Conservation (phyloP, 2,888 invertebrate genomes). For the Diaphora mendica region DNA sequence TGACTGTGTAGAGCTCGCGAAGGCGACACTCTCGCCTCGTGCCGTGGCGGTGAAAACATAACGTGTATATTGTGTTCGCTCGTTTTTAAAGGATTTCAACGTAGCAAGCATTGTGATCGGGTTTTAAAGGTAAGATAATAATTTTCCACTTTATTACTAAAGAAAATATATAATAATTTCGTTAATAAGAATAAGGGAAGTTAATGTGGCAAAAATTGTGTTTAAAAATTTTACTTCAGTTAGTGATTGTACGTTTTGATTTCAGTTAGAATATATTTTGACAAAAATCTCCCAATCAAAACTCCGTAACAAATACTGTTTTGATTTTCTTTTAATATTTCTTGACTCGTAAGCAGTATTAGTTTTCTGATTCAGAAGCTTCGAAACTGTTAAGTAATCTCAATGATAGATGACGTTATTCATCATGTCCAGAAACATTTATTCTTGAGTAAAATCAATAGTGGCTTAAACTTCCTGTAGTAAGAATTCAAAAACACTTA, state of each 20-base stretch:
- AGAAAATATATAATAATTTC: neutral
- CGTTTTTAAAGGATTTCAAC: slow-evolving; percentile 42
- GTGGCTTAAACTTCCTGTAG: no score
- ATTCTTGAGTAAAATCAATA: no score
- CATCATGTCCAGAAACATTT: neutral
- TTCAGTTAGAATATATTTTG: neutral
- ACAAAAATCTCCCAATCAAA: neutral
- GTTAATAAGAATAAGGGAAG: no score
- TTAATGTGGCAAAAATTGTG: no score
- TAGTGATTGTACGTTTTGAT: neutral
- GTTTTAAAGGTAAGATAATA: slow-evolving; percentile 32
- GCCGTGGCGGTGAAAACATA: slow-evolving; percentile 56
- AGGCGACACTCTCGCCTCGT: slow-evolving; percentile 62
- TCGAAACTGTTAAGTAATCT: no score
- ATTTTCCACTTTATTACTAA: neutral
- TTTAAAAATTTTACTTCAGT: neutral
- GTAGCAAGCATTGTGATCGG: slow-evolving; percentile 24
- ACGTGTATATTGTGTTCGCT: slow-evolving; percentile 53
- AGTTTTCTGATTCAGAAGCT: no score
- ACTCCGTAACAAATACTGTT: neutral
- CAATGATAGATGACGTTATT: neutral
- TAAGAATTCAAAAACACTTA: no score
- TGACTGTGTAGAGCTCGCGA: slow-evolving; percentile 66
- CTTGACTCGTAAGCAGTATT: no score
- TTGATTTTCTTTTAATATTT: no score